Evolutionary conservation across 1,140 invertebrate species (phyloP).

Genomic region (Saxidomus purpurata): DNA sequence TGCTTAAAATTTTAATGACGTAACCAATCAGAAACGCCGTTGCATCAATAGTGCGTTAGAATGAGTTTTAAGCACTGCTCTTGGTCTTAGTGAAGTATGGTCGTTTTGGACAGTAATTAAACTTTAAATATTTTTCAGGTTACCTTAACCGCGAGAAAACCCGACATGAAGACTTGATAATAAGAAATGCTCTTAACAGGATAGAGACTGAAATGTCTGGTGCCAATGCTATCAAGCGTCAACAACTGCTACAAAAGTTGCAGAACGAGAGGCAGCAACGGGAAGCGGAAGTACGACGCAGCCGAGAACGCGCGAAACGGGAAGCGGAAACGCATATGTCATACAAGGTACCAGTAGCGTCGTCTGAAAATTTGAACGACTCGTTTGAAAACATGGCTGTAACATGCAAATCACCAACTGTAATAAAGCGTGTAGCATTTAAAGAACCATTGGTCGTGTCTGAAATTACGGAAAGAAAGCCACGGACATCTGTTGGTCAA

Average conservation of each 20-base stretch:
- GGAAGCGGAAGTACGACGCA: not conserved
- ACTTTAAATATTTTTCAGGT: no score
- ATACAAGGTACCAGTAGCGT: not conserved
- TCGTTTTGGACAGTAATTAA: no score
- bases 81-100: no score
- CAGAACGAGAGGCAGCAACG: constrained; percentile 28
- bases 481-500: no score
- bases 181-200: constrained; percentile 67
- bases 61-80: no score
- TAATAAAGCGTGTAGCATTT: not conserved
- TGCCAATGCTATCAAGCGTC: constrained; percentile 47
- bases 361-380: not conserved
- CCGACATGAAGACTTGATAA: constrained; percentile 70
- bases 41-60: no score
- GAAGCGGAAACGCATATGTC: not conserved
- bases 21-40: no score
- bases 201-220: constrained; percentile 64
- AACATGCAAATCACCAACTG: not conserved
- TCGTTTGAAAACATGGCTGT: not conserved
- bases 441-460: not conserved
- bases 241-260: constrained; percentile 54
- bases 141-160: constrained; percentile 68
- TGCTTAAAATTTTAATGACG: no score
- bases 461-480: not conserved
- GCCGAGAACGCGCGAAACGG: not conserved